Evolutionary conservation across 2,113 vertebrate genomes (phyloP), one percentile per base, ranked within the genome.

Genomic region (Vulpes ferrilata): DNA sequence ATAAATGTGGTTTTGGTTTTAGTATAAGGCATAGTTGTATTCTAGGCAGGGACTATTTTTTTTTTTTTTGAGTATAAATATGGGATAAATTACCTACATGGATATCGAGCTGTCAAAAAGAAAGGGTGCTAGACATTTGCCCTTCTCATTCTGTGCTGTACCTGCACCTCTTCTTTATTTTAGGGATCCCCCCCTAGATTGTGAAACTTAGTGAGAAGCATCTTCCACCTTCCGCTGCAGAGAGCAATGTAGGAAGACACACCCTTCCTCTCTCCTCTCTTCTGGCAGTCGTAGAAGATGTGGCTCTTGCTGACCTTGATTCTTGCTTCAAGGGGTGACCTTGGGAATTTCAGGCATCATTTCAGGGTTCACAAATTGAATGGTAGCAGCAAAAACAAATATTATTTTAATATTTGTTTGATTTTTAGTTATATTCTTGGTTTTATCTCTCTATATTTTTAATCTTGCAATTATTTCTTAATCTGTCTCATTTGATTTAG

Each of bases 391-490:
- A 13, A 55, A 53, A 76, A 53, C 65, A 74, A 17, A 22, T 82
- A 48, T 74, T 81, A 82, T 25, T 73, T 88, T 64, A 65, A 23
- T 38, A 74, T 64, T 78, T 82, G 51, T 85, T 86, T 82, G 94
- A 25, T 65, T 53, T 82, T 32, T 35, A 65, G 22, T 65, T 87
- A 27, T 82, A 60, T 25, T 5, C 25, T 81, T 60, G 38, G 15
- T 88, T 96, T 76, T 55, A 81, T 65, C 35, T 65, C 23, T 38
- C 53, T 38, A 25, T 51, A 64, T 60, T 78, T 93, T 89, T 16
- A 55, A 69, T 30, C 64, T 91, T 86, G 16, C 20, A 78, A 48
- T 89, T 71, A 35, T 84, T 83, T 92, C n/a, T 48, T 92, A 92
- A 69, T 83, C 19, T 91, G 30, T 83, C 9, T 78, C 53, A 48